Conservation (phyloP, 1,140 invertebrate genomes). For the Arctopsyche grandis region DNA sequence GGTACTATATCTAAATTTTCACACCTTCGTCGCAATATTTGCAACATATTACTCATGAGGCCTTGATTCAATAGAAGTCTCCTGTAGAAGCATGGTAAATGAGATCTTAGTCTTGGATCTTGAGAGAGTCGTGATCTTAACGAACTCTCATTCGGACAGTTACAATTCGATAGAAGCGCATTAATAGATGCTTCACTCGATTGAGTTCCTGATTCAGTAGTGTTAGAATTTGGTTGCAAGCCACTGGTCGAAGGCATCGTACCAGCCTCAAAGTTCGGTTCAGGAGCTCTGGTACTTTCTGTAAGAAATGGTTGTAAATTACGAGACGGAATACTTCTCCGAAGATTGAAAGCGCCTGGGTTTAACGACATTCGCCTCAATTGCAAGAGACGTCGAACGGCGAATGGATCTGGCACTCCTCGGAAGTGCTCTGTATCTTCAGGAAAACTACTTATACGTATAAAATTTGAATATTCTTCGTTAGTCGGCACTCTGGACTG, state of each 20-base stretch:
- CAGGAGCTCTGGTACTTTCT: neutral
- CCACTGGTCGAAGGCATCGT: conserved; percentile 50
- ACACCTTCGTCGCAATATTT: conserved; percentile 13
- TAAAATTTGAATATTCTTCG: no score
- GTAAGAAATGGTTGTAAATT: neutral
- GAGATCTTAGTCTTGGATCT: conserved; percentile 27
- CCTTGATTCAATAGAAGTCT: conserved; percentile 41
- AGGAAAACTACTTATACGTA: neutral
- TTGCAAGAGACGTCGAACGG: neutral
- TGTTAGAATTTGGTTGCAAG: conserved; percentile 26
- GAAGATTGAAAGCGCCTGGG: neutral
- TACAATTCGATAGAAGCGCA: neutral
- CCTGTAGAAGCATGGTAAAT: conserved; percentile 33
- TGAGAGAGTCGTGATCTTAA: neutral
- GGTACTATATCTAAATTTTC: conserved; percentile 5
- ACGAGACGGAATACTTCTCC: neutral
- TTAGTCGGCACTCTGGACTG: neutral
- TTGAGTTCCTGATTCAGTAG: neutral
- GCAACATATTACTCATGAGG: conserved; percentile 36
- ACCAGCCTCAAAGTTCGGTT: neutral
- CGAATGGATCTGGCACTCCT: neutral
- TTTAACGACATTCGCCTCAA: neutral
- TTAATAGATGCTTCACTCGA: neutral
- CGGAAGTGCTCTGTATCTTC: no score
- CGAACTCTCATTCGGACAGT: neutral